A percentile compares a stretch with the other conserved stretches of the same genome.
These are phyloP conservation scores for Trissolcus brochymenae DNA, from an alignment of 2,888 invertebrate species.

Conservation along the genomic window DNA sequence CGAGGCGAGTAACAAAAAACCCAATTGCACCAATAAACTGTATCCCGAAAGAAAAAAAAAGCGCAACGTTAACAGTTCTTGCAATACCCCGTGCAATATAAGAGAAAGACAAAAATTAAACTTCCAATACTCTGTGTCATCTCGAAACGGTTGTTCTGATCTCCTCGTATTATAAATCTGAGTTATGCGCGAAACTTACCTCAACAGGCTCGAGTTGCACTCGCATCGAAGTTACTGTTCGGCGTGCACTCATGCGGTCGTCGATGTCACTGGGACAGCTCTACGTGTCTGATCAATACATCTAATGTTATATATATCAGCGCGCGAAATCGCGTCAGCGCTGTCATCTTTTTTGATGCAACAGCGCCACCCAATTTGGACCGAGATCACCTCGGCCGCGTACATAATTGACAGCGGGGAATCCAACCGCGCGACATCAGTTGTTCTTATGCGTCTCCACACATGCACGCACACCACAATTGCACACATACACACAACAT, in stretches of 20 bases:
- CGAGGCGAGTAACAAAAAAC: slow-evolving; percentile 22
- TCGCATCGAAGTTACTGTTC: slow-evolving; percentile 49
- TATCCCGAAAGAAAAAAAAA: no score
- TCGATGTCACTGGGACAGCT: slow-evolving; percentile 54
- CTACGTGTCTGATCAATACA: slow-evolving; percentile 39
- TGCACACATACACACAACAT: slow-evolving; percentile 58
- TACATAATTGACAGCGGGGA: slow-evolving; percentile 29
- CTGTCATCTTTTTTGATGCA: slow-evolving; percentile 13
- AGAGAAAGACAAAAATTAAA: no score
- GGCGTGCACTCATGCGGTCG: slow-evolving; percentile 55
- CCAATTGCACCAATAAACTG: background rate
- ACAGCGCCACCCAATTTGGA: slow-evolving; percentile 26
- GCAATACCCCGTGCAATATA: background rate
- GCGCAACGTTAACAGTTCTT: background rate
- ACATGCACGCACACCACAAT: slow-evolving; percentile 41
- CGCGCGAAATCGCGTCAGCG: slow-evolving; percentile 19
- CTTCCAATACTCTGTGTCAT: background rate
- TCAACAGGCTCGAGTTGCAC: slow-evolving; percentile 38
- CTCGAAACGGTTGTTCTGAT: background rate
- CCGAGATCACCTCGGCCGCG: slow-evolving; percentile 18
- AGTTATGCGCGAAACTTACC: slow-evolving; percentile 44
- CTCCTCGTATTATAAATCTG: background rate
- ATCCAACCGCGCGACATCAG: slow-evolving; percentile 41
- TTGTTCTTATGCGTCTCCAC: slow-evolving; percentile 58
- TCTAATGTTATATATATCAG: slow-evolving; percentile 26